phyloP scores from a whole-genome alignment of 2,113 vertebrate species.

The Origma solitaria region DNA sequence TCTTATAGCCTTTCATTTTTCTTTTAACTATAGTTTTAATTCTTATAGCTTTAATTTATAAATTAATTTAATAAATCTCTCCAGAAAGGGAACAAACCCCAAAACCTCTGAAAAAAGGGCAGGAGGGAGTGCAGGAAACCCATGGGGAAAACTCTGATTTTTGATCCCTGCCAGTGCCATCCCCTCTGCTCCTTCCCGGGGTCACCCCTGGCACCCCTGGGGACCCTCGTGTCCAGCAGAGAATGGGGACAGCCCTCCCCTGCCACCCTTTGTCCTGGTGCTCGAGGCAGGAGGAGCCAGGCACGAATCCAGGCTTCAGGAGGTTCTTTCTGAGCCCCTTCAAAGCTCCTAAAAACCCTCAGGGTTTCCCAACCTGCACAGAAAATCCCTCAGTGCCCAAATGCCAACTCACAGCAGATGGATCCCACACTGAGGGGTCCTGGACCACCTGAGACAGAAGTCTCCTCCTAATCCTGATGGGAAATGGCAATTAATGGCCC shows the following conservation, averaged over 20 bases:
- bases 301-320: background rate
- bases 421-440: background rate
- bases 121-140: slow-evolving; percentile 24
- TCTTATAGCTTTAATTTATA: background rate
- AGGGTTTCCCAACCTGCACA: background rate
- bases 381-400: background rate
- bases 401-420: too few relatives aligned
- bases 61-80: background rate
- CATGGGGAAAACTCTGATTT: slow-evolving; percentile 7
- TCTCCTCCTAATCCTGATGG: background rate
- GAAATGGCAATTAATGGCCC: background rate
- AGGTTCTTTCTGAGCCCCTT: background rate
- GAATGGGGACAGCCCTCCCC: background rate
- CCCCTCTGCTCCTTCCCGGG: background rate
- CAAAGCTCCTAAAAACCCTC: background rate
- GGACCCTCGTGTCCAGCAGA: background rate
- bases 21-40: too few relatives aligned
- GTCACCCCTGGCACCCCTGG: background rate
- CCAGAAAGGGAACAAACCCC: background rate
- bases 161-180: background rate
- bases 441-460: background rate
- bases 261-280: background rate
- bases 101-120: background rate
- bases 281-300: background rate
- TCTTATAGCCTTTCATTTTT: too few relatives aligned